Percentiles rank a stretch among this genome's conserved stretches.
Conservation (phyloP, 2,797 vertebrate species). For the Carduelis carduelis region DNA sequence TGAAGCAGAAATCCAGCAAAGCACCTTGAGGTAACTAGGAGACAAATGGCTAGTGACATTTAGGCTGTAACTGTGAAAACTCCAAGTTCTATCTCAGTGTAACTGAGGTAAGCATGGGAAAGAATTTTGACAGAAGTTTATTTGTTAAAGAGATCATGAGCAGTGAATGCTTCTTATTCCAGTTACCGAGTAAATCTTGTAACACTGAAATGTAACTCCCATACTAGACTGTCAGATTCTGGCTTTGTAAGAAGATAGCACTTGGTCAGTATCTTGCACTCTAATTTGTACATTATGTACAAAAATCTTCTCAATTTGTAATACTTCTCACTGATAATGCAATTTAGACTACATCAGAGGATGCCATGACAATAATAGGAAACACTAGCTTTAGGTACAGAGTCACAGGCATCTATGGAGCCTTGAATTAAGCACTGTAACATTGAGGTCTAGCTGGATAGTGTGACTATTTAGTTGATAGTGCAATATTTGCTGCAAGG, state of each 20-base stretch:
- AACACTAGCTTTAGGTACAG: not conserved
- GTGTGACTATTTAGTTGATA: not conserved
- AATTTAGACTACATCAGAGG: not conserved
- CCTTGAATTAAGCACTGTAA: not conserved
- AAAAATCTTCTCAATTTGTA: not conserved
- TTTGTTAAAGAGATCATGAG: not conserved
- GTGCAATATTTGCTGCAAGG: not conserved
- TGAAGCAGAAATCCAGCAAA: not conserved
- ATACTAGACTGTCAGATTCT: not conserved
- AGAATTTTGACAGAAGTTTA: not conserved
- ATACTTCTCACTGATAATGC: not conserved
- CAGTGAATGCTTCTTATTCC: not conserved
- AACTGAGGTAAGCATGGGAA: not conserved
- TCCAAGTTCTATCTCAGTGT: not conserved
- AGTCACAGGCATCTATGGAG: not conserved
- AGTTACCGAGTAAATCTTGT: not conserved
- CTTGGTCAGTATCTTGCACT: not conserved
- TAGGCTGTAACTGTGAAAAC: not conserved
- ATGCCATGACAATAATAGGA: not conserved
- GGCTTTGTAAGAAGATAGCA: not conserved
- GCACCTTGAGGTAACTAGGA: not conserved
- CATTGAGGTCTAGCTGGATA: not conserved
- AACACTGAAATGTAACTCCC: not conserved
- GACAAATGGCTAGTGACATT: not conserved
- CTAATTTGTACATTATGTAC: accelerated